Base-by-base conservation (phyloP, 2,113 vertebrate species). In the Athene noctua region DNA sequence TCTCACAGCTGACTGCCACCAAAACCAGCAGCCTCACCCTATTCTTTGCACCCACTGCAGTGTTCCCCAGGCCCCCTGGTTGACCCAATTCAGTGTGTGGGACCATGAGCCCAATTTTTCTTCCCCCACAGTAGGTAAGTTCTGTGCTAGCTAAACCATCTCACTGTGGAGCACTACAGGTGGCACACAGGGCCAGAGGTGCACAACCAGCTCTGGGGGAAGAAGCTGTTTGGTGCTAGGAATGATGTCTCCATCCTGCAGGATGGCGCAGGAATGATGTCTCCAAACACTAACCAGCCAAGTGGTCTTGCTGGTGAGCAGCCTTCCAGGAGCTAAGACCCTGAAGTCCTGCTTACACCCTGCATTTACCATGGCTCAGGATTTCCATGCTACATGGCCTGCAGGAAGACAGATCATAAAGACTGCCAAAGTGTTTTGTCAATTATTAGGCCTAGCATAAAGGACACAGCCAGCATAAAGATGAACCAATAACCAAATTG, bases 251-350 rank as follows among this genome's bases (percentile, higher is more conserved):
- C 44, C 58, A 42, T n/a, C n/a, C n/a, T 81, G 61, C 44, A 74
- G 44, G 52, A 66, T 25, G 51, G 32, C 1, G 2, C 59, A 81
- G 67, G 44, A 51, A 51, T 36, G 36, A 20, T 12, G 5, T 32
- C 51, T 59, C 44, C 58, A 42, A 66, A 51, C 21, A 6, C 22
- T 63, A 2, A 0, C 30, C 30, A 58, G 51, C 51, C 1, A 0
- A 51, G 30, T 65, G 36, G 59, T 67, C 46, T 67, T 68, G 70
- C 19, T 63, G n/a, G 49, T 47, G n/a, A 11, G 40, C 66, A 72
- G 47, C 27, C 12, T 23, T n/a, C 58, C 58, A 72, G 25, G 29
- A 29, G 15, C n/a, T 40, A 52, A 32, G 23, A 38, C 38, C 19
- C 57, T 7, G 4, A 12, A 73, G 68, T 57, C 42, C 42, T 86